Conservation (phyloP, 1,140 invertebrate genomes). For the Drosophila ananassae region DNA sequence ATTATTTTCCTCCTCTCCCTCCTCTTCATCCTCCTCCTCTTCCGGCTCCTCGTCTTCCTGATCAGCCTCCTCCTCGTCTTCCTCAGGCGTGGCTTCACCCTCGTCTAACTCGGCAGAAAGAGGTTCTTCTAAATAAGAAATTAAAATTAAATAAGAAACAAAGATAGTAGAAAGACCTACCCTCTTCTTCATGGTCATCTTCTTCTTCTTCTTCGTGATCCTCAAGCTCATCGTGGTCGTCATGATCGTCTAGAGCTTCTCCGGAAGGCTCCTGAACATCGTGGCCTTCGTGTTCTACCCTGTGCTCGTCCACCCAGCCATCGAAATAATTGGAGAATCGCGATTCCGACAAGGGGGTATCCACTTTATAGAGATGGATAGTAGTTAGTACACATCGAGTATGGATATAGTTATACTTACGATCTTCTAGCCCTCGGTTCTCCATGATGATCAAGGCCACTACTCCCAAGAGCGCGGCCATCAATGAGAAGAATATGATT, state of each 20-base stretch:
- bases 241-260: constrained; percentile 70
- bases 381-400: background rate
- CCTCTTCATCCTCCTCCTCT: constrained; percentile 65
- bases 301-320: constrained; percentile 90
- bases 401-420: constrained; percentile 85
- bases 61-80: constrained; percentile 25
- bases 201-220: constrained; percentile 80
- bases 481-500: constrained; percentile 90
- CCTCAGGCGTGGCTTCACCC: constrained; percentile 17
- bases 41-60: constrained; percentile 50
- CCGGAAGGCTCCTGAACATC: constrained; percentile 83
- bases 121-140: constrained; percentile 42
- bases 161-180: constrained; percentile 17
- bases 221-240: constrained; percentile 74
- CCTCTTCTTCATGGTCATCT: constrained; percentile 77
- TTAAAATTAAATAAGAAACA: background rate
- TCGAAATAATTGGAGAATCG: constrained; percentile 90
- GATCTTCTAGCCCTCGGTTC: constrained; percentile 90
- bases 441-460: constrained; percentile 91
- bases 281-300: constrained; percentile 85
- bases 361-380: constrained; percentile 85
- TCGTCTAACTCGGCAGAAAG: constrained; percentile 79
- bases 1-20: constrained; percentile 78
- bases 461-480: constrained; percentile 88
- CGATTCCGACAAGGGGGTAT: constrained; percentile 88